Conservation (phyloP, 2,797 vertebrate genomes). For the Odontamblyopus rebecca region DNA sequence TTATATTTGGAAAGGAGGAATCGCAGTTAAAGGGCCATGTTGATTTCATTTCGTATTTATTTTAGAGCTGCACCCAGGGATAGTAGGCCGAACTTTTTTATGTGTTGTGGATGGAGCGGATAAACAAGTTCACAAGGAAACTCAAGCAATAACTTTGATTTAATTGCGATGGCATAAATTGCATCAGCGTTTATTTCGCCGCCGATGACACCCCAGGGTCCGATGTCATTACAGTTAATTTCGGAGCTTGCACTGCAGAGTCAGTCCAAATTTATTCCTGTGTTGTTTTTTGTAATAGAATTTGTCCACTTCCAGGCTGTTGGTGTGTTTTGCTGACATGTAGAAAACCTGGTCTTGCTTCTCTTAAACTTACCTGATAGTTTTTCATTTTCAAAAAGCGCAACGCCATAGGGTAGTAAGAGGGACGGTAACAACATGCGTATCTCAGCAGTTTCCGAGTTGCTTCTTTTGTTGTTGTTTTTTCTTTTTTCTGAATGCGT, state of each 20-base stretch:
- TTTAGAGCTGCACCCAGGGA: conserved; percentile 49
- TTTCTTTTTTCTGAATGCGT: neutral
- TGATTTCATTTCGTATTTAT: conserved; percentile 78
- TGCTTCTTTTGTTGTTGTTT: conserved; percentile 18
- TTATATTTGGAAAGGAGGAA: conserved; percentile 65
- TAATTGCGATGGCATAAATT: conserved; percentile 72
- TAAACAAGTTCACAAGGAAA: conserved; percentile 76
- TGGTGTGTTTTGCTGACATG: conserved; percentile 6
- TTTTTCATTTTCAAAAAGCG: neutral
- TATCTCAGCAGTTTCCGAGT: conserved; percentile 5
- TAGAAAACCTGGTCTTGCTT: neutral
- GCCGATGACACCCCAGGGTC: conserved; percentile 50
- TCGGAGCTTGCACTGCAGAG: conserved; percentile 48
- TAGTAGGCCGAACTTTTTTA: conserved; percentile 63
- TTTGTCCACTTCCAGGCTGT: neutral
- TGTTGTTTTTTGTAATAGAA: neutral
- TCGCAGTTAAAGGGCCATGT: conserved; percentile 66
- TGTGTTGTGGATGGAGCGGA: conserved; percentile 63
- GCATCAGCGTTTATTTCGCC: conserved; percentile 60
- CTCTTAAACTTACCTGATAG: conserved; percentile 10
- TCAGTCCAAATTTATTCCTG: conserved; percentile 28
- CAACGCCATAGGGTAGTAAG: neutral
- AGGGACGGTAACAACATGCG: neutral
- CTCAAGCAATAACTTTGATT: conserved; percentile 76
- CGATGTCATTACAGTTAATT: conserved; percentile 66